A percentile compares a stretch with the other conserved stretches of the same genome.
Evolutionary conservation across 2,888 invertebrate genomes (phyloP).

Genomic region (Adelognathus sp.): DNA sequence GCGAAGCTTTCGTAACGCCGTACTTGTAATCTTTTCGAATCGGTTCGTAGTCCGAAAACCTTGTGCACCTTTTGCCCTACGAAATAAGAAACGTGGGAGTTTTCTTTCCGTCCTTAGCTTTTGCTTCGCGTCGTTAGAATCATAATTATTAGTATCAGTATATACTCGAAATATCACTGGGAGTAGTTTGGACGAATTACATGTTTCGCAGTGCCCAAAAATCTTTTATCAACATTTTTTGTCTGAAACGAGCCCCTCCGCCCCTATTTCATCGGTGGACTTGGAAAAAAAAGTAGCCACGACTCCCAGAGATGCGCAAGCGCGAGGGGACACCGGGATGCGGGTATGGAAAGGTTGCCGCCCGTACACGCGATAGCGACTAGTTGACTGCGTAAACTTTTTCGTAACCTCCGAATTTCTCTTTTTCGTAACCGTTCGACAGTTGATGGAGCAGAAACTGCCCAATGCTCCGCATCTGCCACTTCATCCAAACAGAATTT

Average conservation of each 20-base stretch:
- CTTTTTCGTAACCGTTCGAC: too few relatives aligned
- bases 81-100: slow-evolving; percentile 42
- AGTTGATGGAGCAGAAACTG: too few relatives aligned
- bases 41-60: slow-evolving; percentile 45
- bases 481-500: too few relatives aligned
- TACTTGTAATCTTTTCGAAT: slow-evolving; percentile 36
- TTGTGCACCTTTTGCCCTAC: slow-evolving; percentile 40
- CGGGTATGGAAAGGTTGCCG: slow-evolving; percentile 51
- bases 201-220: slow-evolving; percentile 53
- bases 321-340: slow-evolving; percentile 56
- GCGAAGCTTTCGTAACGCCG: too few relatives aligned
- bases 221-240: slow-evolving; percentile 38
- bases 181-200: slow-evolving; percentile 60
- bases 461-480: too few relatives aligned
- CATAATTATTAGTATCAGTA: slow-evolving; percentile 31
- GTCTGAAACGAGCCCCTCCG: slow-evolving; percentile 12
- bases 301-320: slow-evolving; percentile 43
- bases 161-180: slow-evolving; percentile 62
- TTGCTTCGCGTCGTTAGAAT: slow-evolving; percentile 26
- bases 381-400: neutral
- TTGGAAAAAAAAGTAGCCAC: slow-evolving; percentile 25
- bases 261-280: neutral
- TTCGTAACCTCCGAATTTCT: too few relatives aligned
- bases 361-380: slow-evolving; percentile 51
- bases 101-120: slow-evolving; percentile 7